Evolutionary conservation across 1,140 invertebrate species (phyloP).

Genomic region (Carposina sasakii): DNA sequence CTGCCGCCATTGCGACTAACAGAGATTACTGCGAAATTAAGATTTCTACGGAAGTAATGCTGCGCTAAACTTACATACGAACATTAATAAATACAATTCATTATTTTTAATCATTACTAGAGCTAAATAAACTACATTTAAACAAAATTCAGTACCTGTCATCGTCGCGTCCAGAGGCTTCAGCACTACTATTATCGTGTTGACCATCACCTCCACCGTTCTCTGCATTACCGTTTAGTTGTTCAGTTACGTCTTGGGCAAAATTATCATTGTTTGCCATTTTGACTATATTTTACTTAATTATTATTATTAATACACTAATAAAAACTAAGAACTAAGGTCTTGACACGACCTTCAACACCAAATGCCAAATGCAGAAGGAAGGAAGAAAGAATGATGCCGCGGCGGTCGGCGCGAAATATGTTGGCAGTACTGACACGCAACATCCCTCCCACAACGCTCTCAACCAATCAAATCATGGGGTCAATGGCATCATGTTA

Average conservation of each 20-base stretch:
- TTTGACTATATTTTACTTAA: conserved; percentile 61
- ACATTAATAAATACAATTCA: background rate
- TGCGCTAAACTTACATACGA: background rate
- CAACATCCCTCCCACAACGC: conserved; percentile 35
- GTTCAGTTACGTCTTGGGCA: conserved; percentile 78
- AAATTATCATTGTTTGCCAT: conserved; percentile 77
- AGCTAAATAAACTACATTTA: conserved; percentile 6
- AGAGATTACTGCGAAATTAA: conserved; percentile 39
- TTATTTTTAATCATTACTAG: background rate
- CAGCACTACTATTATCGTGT: conserved; percentile 76
- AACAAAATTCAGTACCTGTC: conserved; percentile 78
- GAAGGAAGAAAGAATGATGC: conserved; percentile 55
- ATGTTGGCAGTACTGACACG: conserved; percentile 49
- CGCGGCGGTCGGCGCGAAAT: conserved; percentile 62
- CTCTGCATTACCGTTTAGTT: conserved; percentile 74
- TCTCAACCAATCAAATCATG: conserved; percentile 40
- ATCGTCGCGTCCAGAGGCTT: conserved; percentile 80
- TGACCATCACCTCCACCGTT: conserved; percentile 76
- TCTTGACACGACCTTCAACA: conserved; percentile 65
- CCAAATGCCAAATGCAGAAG: conserved; percentile 69
- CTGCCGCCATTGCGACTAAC: conserved; percentile 57
- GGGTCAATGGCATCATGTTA: conserved; percentile 54
- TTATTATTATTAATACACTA: conserved; percentile 35
- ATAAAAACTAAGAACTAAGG: conserved; percentile 68
- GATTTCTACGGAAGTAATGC: conserved; percentile 9